These are phyloP conservation scores for Artemisiospiza belli DNA, from an alignment of 2,113 vertebrate genomes.

Conservation along the genomic window DNA sequence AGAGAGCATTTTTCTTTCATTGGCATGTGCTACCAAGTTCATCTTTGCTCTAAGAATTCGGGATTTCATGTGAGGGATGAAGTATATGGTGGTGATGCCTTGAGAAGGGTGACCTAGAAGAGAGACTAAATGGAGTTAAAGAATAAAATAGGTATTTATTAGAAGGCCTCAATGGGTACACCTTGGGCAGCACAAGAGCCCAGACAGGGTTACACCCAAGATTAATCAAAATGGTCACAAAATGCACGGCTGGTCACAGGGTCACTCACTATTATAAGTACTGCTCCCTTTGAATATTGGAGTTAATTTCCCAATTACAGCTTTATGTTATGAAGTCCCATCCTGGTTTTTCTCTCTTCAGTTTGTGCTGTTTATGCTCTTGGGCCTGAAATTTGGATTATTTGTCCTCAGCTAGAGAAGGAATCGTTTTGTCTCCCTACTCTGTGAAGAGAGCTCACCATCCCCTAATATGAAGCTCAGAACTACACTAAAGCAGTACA, in stretches of 20 bases:
- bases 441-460: not conserved
- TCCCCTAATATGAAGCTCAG: not conserved
- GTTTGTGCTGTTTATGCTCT: not conserved
- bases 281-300: not conserved
- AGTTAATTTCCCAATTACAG: not conserved
- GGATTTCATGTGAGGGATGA: not conserved
- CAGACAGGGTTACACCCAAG: not conserved
- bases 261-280: not conserved
- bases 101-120: not conserved
- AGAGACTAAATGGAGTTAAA: not conserved
- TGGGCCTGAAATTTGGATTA: not conserved
- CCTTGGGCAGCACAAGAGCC: not conserved
- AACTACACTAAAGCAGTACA: not conserved
- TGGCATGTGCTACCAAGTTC: not conserved
- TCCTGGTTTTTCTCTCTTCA: not conserved
- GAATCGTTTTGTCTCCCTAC: not conserved
- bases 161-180: not conserved
- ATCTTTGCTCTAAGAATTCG: not conserved
- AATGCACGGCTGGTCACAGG: accelerated
- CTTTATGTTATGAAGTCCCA: not conserved
- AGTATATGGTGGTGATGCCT: not conserved
- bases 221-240: not conserved
- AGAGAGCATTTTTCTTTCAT: not conserved
- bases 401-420: not conserved
- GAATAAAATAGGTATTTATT: not conserved